These are phyloP conservation scores for Neosilurus hyrtlii DNA, from an alignment of 2,797 vertebrate genomes.

Conservation along the genomic window DNA sequence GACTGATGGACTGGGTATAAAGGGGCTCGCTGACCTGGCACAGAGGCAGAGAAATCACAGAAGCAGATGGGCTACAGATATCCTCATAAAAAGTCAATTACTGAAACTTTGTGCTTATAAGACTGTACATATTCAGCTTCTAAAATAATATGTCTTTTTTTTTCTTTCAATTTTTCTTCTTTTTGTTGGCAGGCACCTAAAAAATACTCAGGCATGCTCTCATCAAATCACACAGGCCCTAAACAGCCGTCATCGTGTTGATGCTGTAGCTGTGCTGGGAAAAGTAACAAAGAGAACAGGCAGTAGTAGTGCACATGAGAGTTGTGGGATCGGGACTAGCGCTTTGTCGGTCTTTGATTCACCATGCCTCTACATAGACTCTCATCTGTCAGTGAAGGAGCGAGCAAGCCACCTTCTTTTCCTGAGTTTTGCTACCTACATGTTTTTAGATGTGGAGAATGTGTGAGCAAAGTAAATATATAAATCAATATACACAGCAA, in stretches of 20 bases:
- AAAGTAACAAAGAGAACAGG: conserved; percentile 24
- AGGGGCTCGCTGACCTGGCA: not conserved
- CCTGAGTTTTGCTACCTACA: conserved; percentile 35
- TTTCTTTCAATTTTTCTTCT: not conserved
- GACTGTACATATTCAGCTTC: not conserved
- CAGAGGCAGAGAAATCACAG: no score
- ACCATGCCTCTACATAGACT: conserved; percentile 32
- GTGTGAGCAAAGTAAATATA: conserved; percentile 46
- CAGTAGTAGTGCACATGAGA: conserved; percentile 27
- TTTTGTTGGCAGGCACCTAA: conserved; percentile 4
- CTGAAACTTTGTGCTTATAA: not conserved
- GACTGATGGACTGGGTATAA: not conserved
- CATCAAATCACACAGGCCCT: conserved; percentile 31
- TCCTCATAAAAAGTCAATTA: not conserved
- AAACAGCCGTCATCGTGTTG: conserved; percentile 25
- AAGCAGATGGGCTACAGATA: not conserved
- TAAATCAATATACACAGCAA: conserved; percentile 49
- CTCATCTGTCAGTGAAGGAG: conserved; percentile 36
- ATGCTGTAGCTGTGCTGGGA: conserved; percentile 19
- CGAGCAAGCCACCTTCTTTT: conserved; percentile 48
- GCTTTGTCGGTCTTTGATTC: conserved; percentile 51
- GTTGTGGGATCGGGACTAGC: conserved; percentile 34
- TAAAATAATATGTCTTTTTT: not conserved
- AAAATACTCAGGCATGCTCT: not conserved
- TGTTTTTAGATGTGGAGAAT: conserved; percentile 46